These are phyloP conservation scores for Halictus quadricinctus DNA, from an alignment of 2,888 invertebrate genomes.

Conservation along the genomic window DNA sequence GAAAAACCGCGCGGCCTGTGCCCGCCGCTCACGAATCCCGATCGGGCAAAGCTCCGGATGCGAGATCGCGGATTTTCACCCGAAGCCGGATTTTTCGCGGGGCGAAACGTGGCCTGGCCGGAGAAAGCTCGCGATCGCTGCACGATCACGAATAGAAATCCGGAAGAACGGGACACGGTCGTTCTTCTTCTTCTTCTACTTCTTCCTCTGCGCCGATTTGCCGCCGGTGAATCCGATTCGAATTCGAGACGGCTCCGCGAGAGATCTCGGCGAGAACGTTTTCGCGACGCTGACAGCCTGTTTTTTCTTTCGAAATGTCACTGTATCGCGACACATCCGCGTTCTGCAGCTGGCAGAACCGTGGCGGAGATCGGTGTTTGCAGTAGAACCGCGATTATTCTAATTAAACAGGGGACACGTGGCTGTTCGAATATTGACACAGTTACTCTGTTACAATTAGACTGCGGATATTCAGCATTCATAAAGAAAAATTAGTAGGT, in stretches of 20 bases:
- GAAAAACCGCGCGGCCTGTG: conserved; percentile 41
- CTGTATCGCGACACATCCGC: not conserved
- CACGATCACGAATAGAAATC: conserved; percentile 69
- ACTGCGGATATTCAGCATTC: no score
- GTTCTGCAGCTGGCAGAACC: not conserved
- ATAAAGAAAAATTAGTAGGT: no score
- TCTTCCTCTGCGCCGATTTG: not conserved
- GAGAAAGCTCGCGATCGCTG: conserved; percentile 61
- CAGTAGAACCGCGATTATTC: no score
- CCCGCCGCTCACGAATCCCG: not conserved
- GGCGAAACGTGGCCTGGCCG: conserved; percentile 59
- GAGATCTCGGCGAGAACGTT: not conserved
- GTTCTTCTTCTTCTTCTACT: not conserved
- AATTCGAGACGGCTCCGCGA: conserved; percentile 2
- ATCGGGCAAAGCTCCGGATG: not conserved
- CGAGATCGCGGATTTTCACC: conserved; percentile 34
- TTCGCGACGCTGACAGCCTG: not conserved
- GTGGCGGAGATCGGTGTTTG: not conserved
- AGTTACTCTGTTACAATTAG: no score
- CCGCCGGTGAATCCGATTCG: not conserved
- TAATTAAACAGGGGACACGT: no score
- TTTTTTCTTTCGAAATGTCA: not conserved
- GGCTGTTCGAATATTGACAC: no score
- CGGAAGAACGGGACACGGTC: conserved; percentile 39
- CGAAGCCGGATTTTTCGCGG: conserved; percentile 58